Base-by-base conservation (phyloP, 2,113 vertebrate genomes). In the Clarias macrocephalus region DNA sequence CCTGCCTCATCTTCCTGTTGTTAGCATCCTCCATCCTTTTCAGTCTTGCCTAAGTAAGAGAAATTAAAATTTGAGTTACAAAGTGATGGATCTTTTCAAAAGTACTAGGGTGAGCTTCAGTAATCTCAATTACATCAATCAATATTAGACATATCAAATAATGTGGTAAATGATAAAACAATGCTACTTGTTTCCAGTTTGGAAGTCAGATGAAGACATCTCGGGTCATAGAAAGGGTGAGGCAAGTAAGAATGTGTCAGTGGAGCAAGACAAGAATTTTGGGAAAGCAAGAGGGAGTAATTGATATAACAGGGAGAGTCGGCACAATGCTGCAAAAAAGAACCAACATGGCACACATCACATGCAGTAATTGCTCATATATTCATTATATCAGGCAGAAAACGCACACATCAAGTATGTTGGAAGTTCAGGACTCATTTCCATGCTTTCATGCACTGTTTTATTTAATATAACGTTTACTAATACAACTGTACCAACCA, bases 1-100 rank as follows among this genome's bases (percentile, higher is more conserved):
- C 90, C 54, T 95, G 95, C 88, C 95, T 97, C 3, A 94, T 91
- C 83, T 96, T 96, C 89, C 95, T 94, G 21, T 87, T 92, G 92
- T 98, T 98, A 56, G 95, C 91, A 80, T 98, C 97, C 88, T 97
- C 96, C 89, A 95, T 96, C 91, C 95, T 95, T 91, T 96, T 98
- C 93, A 96, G 96, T 95, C 96, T 96, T 84, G 96, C 97, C 97
- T 99, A 87, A 80, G 90, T 83, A 89, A 87, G 7, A 25, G 11
- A 59, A 82, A 77, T 52, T 42, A 91, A 0, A 87, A 86, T 16
- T 82, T 85, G 62, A 73, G 88, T 89, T n/a, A 77, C 76, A 54
- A 13, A 65, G 13, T 80, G 28, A 59, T 75, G 68, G 3, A 73
- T 37, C 4, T 25, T 21, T 75, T 23, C 19, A 75, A 42, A 19